phyloP scores from a whole-genome alignment of 2,888 invertebrate species.

The Heliconius cydno region DNA sequence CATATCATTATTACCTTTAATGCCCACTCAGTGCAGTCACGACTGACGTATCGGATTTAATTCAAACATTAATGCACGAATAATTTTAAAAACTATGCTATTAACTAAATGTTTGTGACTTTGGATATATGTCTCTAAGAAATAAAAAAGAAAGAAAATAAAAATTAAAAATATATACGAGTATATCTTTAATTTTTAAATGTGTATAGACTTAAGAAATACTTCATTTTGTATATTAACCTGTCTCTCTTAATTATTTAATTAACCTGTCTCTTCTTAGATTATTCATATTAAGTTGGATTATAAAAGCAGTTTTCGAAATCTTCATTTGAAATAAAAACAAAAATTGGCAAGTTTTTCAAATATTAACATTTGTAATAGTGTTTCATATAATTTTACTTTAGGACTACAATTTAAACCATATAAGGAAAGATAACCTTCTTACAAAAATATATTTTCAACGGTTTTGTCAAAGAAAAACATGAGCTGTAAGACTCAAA shows the following conservation, averaged over 20 bases:
- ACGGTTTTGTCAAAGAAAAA: background rate
- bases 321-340: no score
- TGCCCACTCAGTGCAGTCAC: constrained; percentile 55
- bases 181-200: background rate
- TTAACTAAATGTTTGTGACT: constrained; percentile 33
- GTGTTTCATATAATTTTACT: background rate
- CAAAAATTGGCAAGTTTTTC: no score
- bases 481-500: no score
- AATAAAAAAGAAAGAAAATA: background rate
- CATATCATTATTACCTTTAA: constrained; percentile 54
- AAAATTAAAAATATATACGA: background rate
- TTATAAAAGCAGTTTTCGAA: no score
- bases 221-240: background rate
- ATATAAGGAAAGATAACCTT: background rate
- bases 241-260: background rate
- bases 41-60: constrained; percentile 57
- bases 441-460: background rate
- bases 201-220: no score
- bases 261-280: no score
- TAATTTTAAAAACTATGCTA: constrained; percentile 31
- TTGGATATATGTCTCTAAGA: constrained; percentile 2
- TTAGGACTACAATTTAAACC: background rate
- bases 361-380: no score
- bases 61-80: constrained; percentile 48
- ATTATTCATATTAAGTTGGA: no score